A percentile compares a stretch with the other conserved stretches of the same genome.
These are phyloP conservation scores for Cheumatopsyche charites DNA, from an alignment of 1,140 invertebrate genomes.

Conservation along the genomic window DNA sequence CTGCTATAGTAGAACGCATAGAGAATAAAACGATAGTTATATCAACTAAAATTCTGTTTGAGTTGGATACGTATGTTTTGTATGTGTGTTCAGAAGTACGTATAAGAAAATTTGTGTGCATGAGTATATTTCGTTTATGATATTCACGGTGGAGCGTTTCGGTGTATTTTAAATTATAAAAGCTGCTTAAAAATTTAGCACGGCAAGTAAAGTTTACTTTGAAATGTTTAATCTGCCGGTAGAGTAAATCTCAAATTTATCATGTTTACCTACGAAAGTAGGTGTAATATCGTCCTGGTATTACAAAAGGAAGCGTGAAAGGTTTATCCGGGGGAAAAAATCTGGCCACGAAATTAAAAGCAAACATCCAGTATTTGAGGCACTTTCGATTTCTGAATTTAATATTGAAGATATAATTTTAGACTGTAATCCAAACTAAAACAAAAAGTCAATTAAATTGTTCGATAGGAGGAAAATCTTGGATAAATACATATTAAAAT, in stretches of 20 bases:
- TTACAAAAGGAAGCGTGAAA: conserved; percentile 30
- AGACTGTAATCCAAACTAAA: background rate
- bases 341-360: conserved; percentile 38
- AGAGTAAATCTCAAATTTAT: conserved; percentile 45
- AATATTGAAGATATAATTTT: background rate
- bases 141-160: conserved; percentile 11
- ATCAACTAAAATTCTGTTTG: no score
- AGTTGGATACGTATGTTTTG: no score
- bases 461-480: background rate
- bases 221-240: conserved; percentile 46
- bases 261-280: conserved; percentile 38
- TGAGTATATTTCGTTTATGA: conserved; percentile 1
- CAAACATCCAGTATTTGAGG: conserved; percentile 18
- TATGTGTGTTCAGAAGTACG: no score
- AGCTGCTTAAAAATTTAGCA: conserved; percentile 46
- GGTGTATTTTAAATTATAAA: conserved; percentile 46
- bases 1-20: no score
- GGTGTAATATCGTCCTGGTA: conserved; percentile 25
- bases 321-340: conserved; percentile 36
- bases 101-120: no score
- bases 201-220: conserved; percentile 44
- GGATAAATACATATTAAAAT: no score
- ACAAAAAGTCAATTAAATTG: background rate
- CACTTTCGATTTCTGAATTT: conserved; percentile 4
- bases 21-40: no score